Evolutionary conservation across 2,113 vertebrate genomes (phyloP).

Genomic region (Egretta garzetta): DNA sequence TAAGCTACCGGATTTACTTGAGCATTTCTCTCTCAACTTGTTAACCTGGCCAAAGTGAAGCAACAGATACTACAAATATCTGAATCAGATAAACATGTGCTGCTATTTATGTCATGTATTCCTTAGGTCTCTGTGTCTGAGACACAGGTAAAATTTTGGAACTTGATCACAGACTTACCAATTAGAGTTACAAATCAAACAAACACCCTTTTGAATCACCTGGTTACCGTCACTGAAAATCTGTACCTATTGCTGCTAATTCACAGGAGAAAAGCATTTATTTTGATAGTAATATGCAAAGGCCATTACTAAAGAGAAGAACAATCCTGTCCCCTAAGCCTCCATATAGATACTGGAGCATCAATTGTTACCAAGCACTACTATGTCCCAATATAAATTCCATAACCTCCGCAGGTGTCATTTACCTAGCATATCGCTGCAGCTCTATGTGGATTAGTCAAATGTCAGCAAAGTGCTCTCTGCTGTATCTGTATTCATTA

Average conservation of each 20-base stretch:
- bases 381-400: not conserved
- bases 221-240: not conserved
- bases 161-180: not conserved
- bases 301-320: not conserved
- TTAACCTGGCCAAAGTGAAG: not conserved
- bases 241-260: not conserved
- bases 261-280: not conserved
- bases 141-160: not conserved
- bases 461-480: not conserved
- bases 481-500: not conserved
- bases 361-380: not conserved
- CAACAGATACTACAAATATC: not conserved
- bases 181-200: not conserved
- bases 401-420: not conserved
- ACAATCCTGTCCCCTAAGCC: not conserved
- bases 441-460: not conserved
- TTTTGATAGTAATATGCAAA: not conserved
- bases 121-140: not conserved
- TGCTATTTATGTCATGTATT: not conserved
- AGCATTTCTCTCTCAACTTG: not conserved
- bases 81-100: not conserved
- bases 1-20: not conserved
- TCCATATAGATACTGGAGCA: accelerated
- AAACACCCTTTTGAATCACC: not conserved
- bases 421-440: not conserved